phyloP scores from a whole-genome alignment of 2,888 invertebrate genomes.

The Gerosis bhagava region DNA sequence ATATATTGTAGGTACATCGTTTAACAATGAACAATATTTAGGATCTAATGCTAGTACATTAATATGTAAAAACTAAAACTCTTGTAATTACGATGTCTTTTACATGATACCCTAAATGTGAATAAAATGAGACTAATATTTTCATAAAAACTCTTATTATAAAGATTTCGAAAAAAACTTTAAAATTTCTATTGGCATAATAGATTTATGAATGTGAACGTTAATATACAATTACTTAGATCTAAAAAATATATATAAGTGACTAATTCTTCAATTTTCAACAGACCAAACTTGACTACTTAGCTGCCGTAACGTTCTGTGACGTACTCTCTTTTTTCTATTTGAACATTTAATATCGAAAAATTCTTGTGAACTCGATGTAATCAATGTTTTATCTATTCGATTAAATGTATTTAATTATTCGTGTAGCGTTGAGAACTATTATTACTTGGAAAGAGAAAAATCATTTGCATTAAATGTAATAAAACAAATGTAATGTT shows the following conservation, averaged over 20 bases:
- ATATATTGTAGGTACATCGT: constrained; percentile 33
- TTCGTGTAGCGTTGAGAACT: constrained; percentile 53
- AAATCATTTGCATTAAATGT: constrained; percentile 39
- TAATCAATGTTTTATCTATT: constrained; percentile 14
- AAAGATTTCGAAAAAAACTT: constrained; percentile 15
- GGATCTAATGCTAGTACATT: constrained; percentile 19
- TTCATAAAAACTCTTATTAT: constrained; percentile 23
- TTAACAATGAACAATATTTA: constrained; percentile 21
- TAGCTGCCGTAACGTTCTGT: too few relatives aligned
- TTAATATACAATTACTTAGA: too few relatives aligned
- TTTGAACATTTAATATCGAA: background rate
- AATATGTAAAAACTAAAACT: constrained; percentile 5
- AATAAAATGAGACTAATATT: constrained; percentile 24
- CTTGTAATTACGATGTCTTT: constrained; percentile 23
- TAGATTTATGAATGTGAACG: background rate
- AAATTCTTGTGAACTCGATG: constrained; percentile 4
- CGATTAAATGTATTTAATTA: constrained; percentile 28
- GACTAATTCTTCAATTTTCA: too few relatives aligned
- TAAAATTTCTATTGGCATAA: constrained; percentile 20
- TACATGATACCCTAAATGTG: constrained; percentile 22
- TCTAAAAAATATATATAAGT: too few relatives aligned
- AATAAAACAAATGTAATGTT: constrained; percentile 32
- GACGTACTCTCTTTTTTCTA: too few relatives aligned
- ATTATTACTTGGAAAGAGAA: constrained; percentile 34
- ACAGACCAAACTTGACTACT: too few relatives aligned